These are phyloP conservation scores for Holotrichia oblita DNA, from an alignment of 1,140 invertebrate species.

Conservation along the genomic window DNA sequence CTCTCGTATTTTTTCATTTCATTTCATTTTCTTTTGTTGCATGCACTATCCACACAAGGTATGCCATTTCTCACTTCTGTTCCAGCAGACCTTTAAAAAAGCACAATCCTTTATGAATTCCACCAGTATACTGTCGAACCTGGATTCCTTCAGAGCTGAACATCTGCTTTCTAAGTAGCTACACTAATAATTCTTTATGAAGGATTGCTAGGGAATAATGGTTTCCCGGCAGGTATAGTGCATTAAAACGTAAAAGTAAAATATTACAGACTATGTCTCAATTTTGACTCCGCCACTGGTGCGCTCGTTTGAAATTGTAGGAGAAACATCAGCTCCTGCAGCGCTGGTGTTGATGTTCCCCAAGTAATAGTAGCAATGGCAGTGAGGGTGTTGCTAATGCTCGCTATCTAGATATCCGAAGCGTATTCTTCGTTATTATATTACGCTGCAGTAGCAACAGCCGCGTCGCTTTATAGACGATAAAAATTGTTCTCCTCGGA, in stretches of 20 bases:
- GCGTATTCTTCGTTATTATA: slow-evolving; percentile 30
- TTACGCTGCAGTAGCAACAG: slow-evolving; percentile 15
- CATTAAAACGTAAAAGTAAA: neutral
- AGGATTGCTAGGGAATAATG: too few species aligned
- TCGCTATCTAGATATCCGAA: slow-evolving; percentile 19
- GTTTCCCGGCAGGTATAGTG: too few species aligned
- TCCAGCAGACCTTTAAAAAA: too few species aligned
- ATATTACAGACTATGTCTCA: neutral
- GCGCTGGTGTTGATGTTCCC: neutral
- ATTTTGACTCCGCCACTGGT: neutral
- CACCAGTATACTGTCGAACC: too few species aligned
- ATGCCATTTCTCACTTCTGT: too few species aligned
- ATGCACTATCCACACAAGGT: too few species aligned
- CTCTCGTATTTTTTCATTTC: too few species aligned
- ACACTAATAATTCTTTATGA: too few species aligned
- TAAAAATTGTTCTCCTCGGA: slow-evolving; percentile 38
- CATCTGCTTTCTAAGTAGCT: too few species aligned
- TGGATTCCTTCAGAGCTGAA: too few species aligned
- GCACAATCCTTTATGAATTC: too few species aligned
- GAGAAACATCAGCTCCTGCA: neutral
- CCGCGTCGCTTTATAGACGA: slow-evolving; percentile 39
- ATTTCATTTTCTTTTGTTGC: too few species aligned
- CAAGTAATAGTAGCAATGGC: neutral
- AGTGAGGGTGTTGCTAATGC: neutral
- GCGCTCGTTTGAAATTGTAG: neutral